phyloP scores from a whole-genome alignment of 1,140 invertebrate genomes.

The Lasioglossum baleicum region DNA sequence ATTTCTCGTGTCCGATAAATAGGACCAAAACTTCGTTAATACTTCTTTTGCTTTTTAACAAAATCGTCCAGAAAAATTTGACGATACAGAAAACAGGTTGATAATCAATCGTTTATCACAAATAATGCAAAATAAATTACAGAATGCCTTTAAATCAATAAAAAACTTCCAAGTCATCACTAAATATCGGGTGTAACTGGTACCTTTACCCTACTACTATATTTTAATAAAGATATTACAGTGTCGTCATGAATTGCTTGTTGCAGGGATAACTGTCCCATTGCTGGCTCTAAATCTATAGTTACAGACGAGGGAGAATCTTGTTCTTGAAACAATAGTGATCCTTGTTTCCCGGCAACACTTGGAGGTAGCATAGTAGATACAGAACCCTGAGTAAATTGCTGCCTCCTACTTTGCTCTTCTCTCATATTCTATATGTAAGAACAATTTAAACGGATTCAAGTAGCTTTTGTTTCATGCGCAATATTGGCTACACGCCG shows the following conservation, averaged over 20 bases:
- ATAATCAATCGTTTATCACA: too few species aligned
- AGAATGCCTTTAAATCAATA: too few species aligned
- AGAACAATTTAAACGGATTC: not conserved
- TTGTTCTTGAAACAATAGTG: conserved; percentile 84
- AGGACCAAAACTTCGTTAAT: too few species aligned
- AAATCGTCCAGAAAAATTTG: too few species aligned
- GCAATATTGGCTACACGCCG: conserved; percentile 10
- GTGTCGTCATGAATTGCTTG: conserved; percentile 90
- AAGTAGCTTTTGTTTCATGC: not conserved
- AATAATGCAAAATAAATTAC: too few species aligned
- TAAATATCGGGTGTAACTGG: too few species aligned
- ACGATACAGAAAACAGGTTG: too few species aligned
- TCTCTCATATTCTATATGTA: conserved; percentile 93
- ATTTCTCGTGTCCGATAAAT: too few species aligned
- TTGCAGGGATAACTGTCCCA: conserved; percentile 81
- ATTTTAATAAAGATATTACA: conserved; percentile 61
- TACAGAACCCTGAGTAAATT: conserved; percentile 91
- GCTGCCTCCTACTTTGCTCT: conserved; percentile 95
- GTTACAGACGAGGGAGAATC: conserved; percentile 83
- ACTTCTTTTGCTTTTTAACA: too few species aligned
- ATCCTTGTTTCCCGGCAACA: conserved; percentile 85
- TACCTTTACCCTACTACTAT: not conserved
- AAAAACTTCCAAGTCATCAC: too few species aligned
- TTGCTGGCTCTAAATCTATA: conserved; percentile 86
- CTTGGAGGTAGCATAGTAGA: conserved; percentile 86